Evolutionary conservation across 2,113 vertebrate species (phyloP), one percentile per base, ranked within the genome.

Genomic region (Rhizomys pruinosus): DNA sequence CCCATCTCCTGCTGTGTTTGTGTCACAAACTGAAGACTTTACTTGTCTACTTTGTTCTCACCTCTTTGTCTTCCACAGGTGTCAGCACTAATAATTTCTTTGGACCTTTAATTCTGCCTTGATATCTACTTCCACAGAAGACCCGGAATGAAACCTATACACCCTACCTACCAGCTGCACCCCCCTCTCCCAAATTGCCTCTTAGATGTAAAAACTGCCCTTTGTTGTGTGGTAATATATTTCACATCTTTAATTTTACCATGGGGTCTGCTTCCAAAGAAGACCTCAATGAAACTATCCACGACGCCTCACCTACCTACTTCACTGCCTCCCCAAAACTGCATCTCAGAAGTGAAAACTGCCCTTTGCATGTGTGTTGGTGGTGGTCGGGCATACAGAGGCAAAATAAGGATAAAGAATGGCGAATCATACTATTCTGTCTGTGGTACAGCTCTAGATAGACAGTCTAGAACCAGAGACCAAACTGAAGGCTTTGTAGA

Each of bases 401-500:
- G 29, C 9, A 71, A 64, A 29, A 32, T 63, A 72, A 72, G 16
- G 39, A 8, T 19, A 82, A 47, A 69, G 39, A 69, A 63, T 16
- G 74, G 66, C 76, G 19, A 12, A 23, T 76, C 47, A 27, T 39
- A 7, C 42, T 78, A 8, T 91, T 57, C 37, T n/a, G 81, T 82
- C 59, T n/a, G 19, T 27, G 29, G 64, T 82, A 29, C 17, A 42
- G 57, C n/a, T 59, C 22, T 25, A 52, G 4, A 29, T n/a, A n/a
- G n/a, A 57, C 32, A 79, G 15, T 11, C 4, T 73, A 25, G 61
- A 90, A 71, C 15, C 79, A n/a, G 34, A 32, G 44, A 7, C 37
- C 59, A 55, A 34, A 89, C 3, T 34, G 20, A 73, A 94, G 27
- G 76, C 80, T 92, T 86, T n/a, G 52, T 72, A 84, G 37, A 84